Percentiles rank a stretch among this genome's conserved stretches.
Conservation (phyloP, 1,140 invertebrate species). For the Calephelis nemesis region DNA sequence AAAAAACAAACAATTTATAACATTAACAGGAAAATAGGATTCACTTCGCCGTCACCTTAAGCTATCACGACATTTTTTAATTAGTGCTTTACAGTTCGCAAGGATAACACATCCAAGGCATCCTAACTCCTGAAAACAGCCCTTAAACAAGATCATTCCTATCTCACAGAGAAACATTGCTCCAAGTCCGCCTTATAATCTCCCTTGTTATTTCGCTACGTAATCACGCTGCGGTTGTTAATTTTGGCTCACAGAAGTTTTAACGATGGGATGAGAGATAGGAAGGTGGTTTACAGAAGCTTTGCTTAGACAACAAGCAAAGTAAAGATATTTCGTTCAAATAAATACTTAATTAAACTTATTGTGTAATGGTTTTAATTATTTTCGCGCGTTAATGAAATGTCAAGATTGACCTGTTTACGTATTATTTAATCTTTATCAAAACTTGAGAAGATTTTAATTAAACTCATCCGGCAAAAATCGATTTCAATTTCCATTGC, state of each 20-base stretch:
- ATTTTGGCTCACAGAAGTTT: slow-evolving; percentile 19
- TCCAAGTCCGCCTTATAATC: slow-evolving; percentile 6
- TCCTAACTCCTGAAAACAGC: background rate
- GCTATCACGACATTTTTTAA: too few species aligned
- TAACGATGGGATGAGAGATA: slow-evolving; percentile 16
- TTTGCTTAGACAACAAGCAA: slow-evolving; percentile 6
- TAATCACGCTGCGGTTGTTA: slow-evolving; percentile 15
- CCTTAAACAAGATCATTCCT: slow-evolving; percentile 13
- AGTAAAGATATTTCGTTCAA: background rate
- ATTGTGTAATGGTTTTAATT: slow-evolving; percentile 2
- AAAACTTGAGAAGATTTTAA: too few species aligned
- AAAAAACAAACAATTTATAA: too few species aligned
- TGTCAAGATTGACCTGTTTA: too few species aligned
- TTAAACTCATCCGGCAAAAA: too few species aligned
- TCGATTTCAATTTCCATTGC: too few species aligned
- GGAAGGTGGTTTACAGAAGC: background rate
- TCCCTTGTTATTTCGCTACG: slow-evolving; percentile 12
- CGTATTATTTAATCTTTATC: too few species aligned
- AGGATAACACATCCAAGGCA: too few species aligned
- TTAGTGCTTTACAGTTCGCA: too few species aligned
- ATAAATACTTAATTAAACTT: slow-evolving; percentile 2
- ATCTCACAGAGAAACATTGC: slow-evolving; percentile 11
- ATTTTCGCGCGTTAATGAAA: background rate
- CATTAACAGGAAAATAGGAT: too few species aligned
- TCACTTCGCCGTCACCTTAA: too few species aligned